Evolutionary conservation across 2,113 vertebrate species (phyloP), one percentile per base, ranked within the genome.

Genomic region (Nematolebias whitei): DNA sequence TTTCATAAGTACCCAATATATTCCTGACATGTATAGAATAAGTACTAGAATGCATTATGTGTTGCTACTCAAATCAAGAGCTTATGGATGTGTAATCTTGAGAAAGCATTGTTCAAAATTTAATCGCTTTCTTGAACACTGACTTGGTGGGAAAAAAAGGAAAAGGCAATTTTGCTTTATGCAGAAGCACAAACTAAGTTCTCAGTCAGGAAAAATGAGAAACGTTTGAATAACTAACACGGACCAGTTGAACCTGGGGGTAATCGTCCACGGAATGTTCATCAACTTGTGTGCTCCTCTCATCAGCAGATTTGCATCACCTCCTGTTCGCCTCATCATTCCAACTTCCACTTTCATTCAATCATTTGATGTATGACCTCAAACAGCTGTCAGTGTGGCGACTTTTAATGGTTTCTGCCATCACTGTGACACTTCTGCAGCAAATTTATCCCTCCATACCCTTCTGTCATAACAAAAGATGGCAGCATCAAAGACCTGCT

Each of bases 221-320:
- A 63, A 65, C 61, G 49, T 72, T 39, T 53, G 60, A 72, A 69
- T 56, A 63, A 60, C 47, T 57, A 61, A 48, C 11, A 12, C 71
- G 56, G 56, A 68, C 53, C 39, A 32, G 32, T 16, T 80, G 85
- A 87, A 88, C 82, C 83, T 84, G 81, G 68, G 63, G 82, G 83
- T 90, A 90, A 91, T 90, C 70, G 71, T 85, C 78, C 89, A 84
- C 55, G 76, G 84, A 90, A 86, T 83, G 84, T 89, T 88, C 85
- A 88, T 88, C 86, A 86, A 86, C 73, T 81, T 52, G 41, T 35
- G 55, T 8, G 23, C 63, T 71, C 63, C 79, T 54, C 83, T 87
- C 78, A 77, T 84, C 76, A 80, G 74, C 76, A 85, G 82, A 87
- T 88, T 88, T 87, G 71, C 79, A 80, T 74, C 79, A 55, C 70